Conservation (phyloP, 2,797 vertebrate genomes). For the Falco rusticolus region DNA sequence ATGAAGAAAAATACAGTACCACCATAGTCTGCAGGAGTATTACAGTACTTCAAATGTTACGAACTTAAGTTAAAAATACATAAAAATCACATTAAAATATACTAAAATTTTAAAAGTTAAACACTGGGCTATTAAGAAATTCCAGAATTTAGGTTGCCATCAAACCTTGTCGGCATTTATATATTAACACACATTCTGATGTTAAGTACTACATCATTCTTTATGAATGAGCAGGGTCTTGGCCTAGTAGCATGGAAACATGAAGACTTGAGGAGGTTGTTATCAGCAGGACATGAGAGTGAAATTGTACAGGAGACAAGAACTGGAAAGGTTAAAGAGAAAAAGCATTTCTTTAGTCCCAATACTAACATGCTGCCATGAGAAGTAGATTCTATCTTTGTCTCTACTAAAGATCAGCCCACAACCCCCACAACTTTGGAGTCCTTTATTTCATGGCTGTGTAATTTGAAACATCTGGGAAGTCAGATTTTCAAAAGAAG, state of each 20-base stretch:
- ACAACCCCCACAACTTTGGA: background rate
- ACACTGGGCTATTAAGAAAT: background rate
- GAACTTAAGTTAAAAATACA: background rate
- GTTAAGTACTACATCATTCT: background rate
- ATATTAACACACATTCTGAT: background rate
- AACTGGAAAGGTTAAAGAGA: background rate
- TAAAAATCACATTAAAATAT: background rate
- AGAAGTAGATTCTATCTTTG: background rate
- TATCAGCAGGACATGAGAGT: background rate
- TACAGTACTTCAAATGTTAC: background rate
- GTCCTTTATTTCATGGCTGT: slow-evolving; percentile 6
- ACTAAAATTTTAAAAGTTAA: background rate
- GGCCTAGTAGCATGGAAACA: background rate
- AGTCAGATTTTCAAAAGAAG: slow-evolving; percentile 6
- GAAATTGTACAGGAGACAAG: background rate
- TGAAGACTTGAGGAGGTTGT: background rate
- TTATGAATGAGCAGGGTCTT: background rate
- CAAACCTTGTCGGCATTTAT: background rate
- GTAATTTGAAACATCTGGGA: slow-evolving; percentile 50
- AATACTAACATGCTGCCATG: background rate
- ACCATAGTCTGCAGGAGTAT: background rate
- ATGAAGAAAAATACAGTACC: background rate
- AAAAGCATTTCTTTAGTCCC: background rate
- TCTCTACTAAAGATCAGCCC: background rate
- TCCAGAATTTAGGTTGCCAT: background rate